phyloP scores from a whole-genome alignment of 2,797 vertebrate species.

The Garrulus glandarius region DNA sequence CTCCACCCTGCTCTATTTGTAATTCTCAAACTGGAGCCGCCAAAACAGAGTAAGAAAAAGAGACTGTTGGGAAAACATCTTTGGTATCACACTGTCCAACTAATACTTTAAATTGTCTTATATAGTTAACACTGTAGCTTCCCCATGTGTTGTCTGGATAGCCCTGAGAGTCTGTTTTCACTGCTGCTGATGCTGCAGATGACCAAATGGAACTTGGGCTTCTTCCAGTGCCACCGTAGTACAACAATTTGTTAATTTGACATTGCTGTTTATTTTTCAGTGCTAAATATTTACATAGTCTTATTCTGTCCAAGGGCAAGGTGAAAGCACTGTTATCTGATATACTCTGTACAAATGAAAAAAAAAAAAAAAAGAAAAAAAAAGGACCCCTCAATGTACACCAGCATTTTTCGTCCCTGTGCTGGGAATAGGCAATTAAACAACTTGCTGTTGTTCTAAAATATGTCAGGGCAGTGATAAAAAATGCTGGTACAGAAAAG shows the following conservation, averaged over 20 bases:
- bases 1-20: conserved; percentile 27
- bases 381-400: background rate
- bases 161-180: background rate
- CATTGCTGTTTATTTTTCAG: conserved; percentile 52
- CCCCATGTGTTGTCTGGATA: background rate
- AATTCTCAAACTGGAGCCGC: background rate
- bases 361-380: background rate
- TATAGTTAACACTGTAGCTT: background rate
- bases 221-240: conserved; percentile 41
- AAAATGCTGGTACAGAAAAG: background rate
- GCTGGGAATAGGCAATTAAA: background rate
- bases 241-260: conserved; percentile 59
- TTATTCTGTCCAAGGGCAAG: conserved; percentile 51
- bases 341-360: background rate
- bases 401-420: fast-evolving
- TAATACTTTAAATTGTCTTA: background rate
- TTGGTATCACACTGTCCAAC: background rate
- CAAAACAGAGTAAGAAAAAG: background rate
- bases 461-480: background rate
- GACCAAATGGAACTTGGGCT: conserved; percentile 18
- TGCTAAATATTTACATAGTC: conserved; percentile 64
- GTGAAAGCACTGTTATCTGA: conserved; percentile 63
- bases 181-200: background rate
- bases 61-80: background rate
- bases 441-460: background rate